These are phyloP conservation scores for Itoplectis maculator DNA, from an alignment of 2,888 invertebrate species.

Conservation along the genomic window DNA sequence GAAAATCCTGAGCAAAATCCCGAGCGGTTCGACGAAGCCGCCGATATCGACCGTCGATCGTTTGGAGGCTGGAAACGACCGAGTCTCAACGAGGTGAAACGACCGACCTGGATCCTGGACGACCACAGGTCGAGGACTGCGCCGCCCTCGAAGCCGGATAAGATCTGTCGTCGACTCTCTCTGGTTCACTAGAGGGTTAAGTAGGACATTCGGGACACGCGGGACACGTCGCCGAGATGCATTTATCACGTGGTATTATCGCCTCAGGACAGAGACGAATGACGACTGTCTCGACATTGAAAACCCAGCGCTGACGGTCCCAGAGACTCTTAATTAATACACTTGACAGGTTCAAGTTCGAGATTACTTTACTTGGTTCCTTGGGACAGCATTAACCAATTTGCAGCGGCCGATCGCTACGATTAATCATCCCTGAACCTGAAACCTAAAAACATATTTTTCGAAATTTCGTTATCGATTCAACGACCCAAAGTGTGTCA, in stretches of 20 bases:
- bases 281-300: slow-evolving; percentile 11
- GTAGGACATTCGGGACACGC: slow-evolving; percentile 3
- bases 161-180: slow-evolving; percentile 34
- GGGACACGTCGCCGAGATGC: slow-evolving; percentile 28
- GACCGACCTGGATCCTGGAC: neutral
- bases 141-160: slow-evolving; percentile 43
- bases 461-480: neutral
- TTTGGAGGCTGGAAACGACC: neutral
- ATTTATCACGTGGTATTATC: slow-evolving; percentile 68
- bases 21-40: slow-evolving; percentile 10
- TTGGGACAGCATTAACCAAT: neutral
- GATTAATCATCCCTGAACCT: neutral
- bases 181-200: neutral
- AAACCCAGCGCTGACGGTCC: slow-evolving; percentile 6
- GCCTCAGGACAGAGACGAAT: slow-evolving; percentile 67
- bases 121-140: neutral
- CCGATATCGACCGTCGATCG: slow-evolving; percentile 18
- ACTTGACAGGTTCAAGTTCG: slow-evolving; percentile 61
- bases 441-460: neutral
- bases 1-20: slow-evolving; percentile 5
- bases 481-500: too few relatives aligned
- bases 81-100: neutral
- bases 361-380: too few relatives aligned
- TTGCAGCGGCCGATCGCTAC: neutral
- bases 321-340: slow-evolving; percentile 69